These are phyloP conservation scores for Lasioglossum zephyrum DNA, from an alignment of 2,888 invertebrate species.

Conservation along the genomic window DNA sequence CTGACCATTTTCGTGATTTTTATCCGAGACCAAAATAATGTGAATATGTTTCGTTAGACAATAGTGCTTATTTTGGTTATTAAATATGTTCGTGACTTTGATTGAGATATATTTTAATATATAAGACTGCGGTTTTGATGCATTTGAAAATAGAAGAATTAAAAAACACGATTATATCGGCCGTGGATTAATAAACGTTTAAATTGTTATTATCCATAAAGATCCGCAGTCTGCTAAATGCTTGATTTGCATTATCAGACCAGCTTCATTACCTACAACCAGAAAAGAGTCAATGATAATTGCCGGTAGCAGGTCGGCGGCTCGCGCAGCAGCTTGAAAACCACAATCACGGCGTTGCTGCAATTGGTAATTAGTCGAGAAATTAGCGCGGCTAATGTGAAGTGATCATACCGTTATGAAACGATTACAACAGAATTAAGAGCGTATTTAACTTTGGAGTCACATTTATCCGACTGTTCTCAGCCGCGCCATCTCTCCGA, in stretches of 20 bases:
- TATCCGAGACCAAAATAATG: too few relatives aligned
- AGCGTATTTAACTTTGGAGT: not conserved
- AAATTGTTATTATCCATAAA: not conserved
- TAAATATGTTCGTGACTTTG: too few relatives aligned
- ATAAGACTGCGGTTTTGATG: too few relatives aligned
- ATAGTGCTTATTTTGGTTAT: too few relatives aligned
- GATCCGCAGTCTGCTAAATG: not conserved
- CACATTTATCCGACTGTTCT: not conserved
- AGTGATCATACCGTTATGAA: not conserved
- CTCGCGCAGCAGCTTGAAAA: not conserved
- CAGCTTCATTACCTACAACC: not conserved
- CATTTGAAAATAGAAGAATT: too few relatives aligned
- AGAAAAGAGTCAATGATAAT: conserved; percentile 1
- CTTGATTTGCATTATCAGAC: not conserved
- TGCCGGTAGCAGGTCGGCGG: not conserved
- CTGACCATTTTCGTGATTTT: too few relatives aligned
- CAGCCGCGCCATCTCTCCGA: not conserved
- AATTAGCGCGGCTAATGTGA: conserved; percentile 7
- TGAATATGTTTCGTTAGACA: too few relatives aligned
- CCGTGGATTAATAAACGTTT: not conserved
- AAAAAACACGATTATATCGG: not conserved
- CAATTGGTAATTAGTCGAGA: conserved; percentile 14
- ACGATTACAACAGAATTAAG: conserved; percentile 17
- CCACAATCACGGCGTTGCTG: not conserved
- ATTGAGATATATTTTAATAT: too few relatives aligned